These are phyloP conservation scores for Alosa sapidissima DNA, from an alignment of 2,797 vertebrate species.

Conservation along the genomic window DNA sequence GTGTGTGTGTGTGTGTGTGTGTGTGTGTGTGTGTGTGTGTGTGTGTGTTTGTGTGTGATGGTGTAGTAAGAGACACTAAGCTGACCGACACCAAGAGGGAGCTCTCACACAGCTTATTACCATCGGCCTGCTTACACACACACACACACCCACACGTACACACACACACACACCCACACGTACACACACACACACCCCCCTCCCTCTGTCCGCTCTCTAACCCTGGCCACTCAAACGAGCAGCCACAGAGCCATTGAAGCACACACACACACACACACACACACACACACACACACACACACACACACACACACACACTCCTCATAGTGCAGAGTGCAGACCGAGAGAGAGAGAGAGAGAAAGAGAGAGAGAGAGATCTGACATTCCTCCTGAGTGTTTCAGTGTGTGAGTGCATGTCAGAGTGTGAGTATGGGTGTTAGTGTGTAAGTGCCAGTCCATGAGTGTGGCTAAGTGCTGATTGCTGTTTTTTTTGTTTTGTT, in stretches of 20 bases:
- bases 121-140: slow-evolving; percentile 3
- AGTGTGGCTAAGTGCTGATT: no score
- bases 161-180: slow-evolving; percentile 8
- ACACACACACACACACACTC: background rate
- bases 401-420: background rate
- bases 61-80: slow-evolving; percentile 52
- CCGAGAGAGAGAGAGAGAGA: no score
- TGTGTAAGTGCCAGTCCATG: background rate
- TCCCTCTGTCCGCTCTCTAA: slow-evolving; percentile 5
- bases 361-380: background rate
- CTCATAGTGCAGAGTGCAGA: background rate
- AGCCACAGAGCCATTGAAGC: background rate
- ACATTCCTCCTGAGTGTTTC: background rate
- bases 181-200: slow-evolving; percentile 17
- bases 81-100: slow-evolving; percentile 77
- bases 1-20: slow-evolving; percentile 13
- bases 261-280: slow-evolving; percentile 1
- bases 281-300: slow-evolving; percentile 33
- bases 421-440: background rate
- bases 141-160: background rate
- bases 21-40: background rate
- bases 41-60: background rate
- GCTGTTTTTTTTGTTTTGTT: no score
- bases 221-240: slow-evolving; percentile 10
- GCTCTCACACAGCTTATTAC: slow-evolving; percentile 74